phyloP scores from a whole-genome alignment of 2,888 invertebrate genomes.

The Callyntrura sp. region DNA sequence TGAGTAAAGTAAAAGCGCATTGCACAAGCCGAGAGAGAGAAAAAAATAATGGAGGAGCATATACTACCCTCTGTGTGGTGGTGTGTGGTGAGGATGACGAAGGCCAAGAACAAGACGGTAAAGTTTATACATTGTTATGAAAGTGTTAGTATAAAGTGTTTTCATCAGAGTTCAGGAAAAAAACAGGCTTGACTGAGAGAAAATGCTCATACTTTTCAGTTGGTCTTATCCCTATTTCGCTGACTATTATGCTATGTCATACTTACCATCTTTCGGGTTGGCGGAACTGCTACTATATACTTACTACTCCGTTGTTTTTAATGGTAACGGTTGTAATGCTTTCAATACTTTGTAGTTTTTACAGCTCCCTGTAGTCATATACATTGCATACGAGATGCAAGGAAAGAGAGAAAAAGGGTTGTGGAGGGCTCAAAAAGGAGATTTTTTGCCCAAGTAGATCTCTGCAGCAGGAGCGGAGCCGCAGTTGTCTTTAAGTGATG shows the following conservation, averaged over 20 bases:
- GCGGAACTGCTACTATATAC: background rate
- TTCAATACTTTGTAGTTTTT: conserved; percentile 68
- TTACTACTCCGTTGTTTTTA: conserved; percentile 17
- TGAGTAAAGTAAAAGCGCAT: background rate
- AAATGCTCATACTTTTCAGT: conserved; percentile 9
- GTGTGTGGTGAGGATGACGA: conserved; percentile 35
- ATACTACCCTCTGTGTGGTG: background rate
- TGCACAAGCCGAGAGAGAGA: conserved; percentile 3
- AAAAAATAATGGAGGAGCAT: background rate
- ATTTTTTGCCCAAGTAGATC: conserved; percentile 64
- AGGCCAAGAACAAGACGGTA: conserved; percentile 19
- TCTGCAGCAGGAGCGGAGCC: conserved; percentile 7
- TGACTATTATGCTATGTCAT: background rate
- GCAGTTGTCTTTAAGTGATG: conserved; percentile 18
- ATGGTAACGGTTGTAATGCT: conserved; percentile 3
- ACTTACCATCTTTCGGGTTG: no score
- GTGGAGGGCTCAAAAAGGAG: conserved; percentile 61
- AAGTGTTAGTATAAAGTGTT: conserved; percentile 67
- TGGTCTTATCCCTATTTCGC: background rate
- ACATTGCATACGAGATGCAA: conserved; percentile 68
- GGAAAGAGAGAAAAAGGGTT: conserved; percentile 67
- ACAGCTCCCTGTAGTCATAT: conserved; percentile 77
- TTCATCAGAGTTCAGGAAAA: conserved; percentile 66
- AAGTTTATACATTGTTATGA: conserved; percentile 69
- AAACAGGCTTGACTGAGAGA: conserved; percentile 16